Evolutionary conservation across 2,797 vertebrate genomes (phyloP).

Genomic region (Melanotaenia boesemani): DNA sequence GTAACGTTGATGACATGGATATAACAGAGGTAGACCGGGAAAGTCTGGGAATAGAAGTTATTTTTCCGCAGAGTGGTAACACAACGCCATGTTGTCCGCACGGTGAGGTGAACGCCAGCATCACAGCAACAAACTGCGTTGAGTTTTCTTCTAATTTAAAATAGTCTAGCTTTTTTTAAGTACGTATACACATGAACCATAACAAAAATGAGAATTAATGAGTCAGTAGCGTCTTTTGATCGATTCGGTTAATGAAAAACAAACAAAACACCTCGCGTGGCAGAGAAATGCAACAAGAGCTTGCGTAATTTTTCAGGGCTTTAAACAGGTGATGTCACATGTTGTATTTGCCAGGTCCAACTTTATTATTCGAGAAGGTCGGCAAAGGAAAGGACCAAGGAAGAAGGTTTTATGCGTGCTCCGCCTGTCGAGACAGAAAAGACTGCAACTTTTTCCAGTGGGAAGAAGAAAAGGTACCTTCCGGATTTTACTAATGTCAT

Average conservation of each 20-base stretch:
- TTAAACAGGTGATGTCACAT: background rate
- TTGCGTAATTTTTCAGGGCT: no score
- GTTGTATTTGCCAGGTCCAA: conserved; percentile 83
- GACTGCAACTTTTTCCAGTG: conserved; percentile 96
- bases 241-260: no score
- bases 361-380: conserved; percentile 89
- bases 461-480: conserved; percentile 93
- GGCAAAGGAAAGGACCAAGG: conserved; percentile 72
- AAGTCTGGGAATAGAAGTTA: conserved; percentile 72
- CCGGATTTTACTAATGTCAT: no score
- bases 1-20: conserved; percentile 11
- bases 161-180: no score
- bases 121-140: no score
- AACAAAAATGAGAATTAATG: no score
- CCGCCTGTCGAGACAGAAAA: conserved; percentile 94
- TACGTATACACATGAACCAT: no score
- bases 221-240: no score
- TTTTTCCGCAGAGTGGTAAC: conserved; percentile 57
- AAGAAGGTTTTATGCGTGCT: conserved; percentile 92
- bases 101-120: conserved; percentile 6
- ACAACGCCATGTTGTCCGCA: conserved; percentile 71
- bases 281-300: no score
- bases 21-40: conserved; percentile 29
- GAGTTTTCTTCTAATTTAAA: no score
- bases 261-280: no score